These are phyloP conservation scores for Teleogryllus oceanicus DNA, from an alignment of 2,888 invertebrate species.

Conservation along the genomic window DNA sequence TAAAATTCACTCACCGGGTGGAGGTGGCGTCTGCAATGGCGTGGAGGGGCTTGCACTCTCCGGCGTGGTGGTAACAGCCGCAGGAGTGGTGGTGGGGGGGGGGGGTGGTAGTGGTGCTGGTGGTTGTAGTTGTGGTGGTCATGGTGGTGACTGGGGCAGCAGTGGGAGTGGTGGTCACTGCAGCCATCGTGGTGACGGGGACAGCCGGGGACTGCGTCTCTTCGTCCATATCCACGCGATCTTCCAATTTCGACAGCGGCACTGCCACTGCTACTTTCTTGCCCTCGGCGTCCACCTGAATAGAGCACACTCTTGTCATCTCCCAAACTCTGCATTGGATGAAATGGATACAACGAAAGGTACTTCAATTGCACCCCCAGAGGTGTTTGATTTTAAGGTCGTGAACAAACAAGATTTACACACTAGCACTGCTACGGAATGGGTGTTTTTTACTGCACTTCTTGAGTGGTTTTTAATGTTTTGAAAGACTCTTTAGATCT, in stretches of 20 bases:
- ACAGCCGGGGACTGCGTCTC: background rate
- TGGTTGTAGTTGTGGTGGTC: background rate
- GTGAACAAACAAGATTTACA: too few relatives aligned
- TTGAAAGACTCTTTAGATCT: too few relatives aligned
- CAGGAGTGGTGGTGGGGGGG: background rate
- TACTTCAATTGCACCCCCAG: too few relatives aligned
- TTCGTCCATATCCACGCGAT: background rate
- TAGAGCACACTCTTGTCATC: too few relatives aligned
- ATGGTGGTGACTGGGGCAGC: background rate
- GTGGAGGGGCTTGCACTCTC: background rate
- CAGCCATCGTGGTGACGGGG: background rate
- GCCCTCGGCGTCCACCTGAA: background rate
- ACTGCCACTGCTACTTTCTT: background rate
- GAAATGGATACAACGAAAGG: too few relatives aligned
- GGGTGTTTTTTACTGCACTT: too few relatives aligned
- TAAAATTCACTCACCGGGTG: background rate
- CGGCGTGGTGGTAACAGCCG: background rate
- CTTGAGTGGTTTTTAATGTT: too few relatives aligned
- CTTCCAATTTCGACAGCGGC: background rate
- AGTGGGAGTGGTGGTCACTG: background rate
- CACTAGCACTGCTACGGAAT: too few relatives aligned
- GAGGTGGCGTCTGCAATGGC: background rate
- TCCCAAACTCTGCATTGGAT: too few relatives aligned
- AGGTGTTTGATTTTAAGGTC: too few relatives aligned
- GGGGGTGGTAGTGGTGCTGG: background rate